Percentiles rank a stretch among this genome's conserved stretches.
Evolutionary conservation across 1,140 invertebrate species (phyloP).

Genomic region (Drosophila serrata): DNA sequence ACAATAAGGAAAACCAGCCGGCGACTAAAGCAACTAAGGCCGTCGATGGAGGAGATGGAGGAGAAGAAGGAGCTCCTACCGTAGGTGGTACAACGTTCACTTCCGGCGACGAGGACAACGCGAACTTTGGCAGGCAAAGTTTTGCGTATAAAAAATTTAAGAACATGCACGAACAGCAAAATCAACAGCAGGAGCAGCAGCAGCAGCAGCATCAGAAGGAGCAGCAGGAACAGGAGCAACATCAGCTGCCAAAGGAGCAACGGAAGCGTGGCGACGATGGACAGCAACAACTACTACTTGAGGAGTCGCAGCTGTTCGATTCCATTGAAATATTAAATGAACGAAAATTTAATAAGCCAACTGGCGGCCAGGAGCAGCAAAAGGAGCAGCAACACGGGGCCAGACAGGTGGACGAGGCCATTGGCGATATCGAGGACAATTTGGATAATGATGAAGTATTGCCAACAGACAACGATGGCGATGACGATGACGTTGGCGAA

Average conservation of each 20-base stretch:
- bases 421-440: conserved; percentile 75
- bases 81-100: conserved; percentile 23
- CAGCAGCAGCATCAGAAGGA: conserved; percentile 11
- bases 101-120: conserved; percentile 31
- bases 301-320: conserved; percentile 63
- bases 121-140: conserved; percentile 70
- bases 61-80: neutral
- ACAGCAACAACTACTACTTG: conserved; percentile 2
- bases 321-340: conserved; percentile 81
- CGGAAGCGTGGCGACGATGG: conserved; percentile 12
- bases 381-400: neutral
- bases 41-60: neutral
- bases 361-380: conserved; percentile 12
- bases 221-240: conserved; percentile 6
- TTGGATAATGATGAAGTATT: conserved; percentile 68
- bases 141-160: conserved; percentile 76
- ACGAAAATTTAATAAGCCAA: conserved; percentile 77
- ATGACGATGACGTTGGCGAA: neutral
- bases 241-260: conserved; percentile 40
- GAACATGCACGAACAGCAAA: conserved; percentile 68
- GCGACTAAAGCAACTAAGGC: conserved; percentile 19
- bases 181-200: conserved; percentile 48
- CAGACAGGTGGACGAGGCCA: conserved; percentile 49
- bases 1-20: conserved; percentile 55
- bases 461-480: conserved; percentile 1